Evolutionary conservation across 2,888 invertebrate species (phyloP), one percentile per base, ranked within the genome.

Genomic region (Rosalia funebris): DNA sequence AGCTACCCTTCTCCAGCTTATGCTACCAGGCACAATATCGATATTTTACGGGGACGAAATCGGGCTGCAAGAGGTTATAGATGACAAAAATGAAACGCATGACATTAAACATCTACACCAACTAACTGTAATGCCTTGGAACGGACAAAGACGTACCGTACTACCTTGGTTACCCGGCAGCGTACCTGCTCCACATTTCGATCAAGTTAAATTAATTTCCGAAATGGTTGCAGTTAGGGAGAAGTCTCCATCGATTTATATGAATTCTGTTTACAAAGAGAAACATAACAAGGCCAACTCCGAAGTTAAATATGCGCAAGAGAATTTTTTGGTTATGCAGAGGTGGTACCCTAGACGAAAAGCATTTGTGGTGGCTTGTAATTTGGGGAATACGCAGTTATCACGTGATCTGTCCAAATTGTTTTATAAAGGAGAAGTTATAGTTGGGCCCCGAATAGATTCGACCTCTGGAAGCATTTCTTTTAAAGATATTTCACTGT

Each of bases 21-120:
- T 91, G 82, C 83, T 97, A 34, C 96, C 96, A 0, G 97, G 91
- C 1, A 93, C 95, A 0, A 88, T 94, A 0, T 91, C 89, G 69
- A 88, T 95, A 71, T 94, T 95, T 81, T 96, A 96, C 79, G 96
- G 96, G 0, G 95, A 96, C 79, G 96, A 96, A 84, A 88, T 96
- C 63, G 91, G 90, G 1, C 82, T 93, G 67, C 83, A 84, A 44
- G 87, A 89, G 66, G 76, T 86, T 1, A 75, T 83, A 37, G 86
- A 87, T 71, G 81, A 85, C 2, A 83, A 87, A 67, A 83, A 83
- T 53, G 88, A 89, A 72, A 84, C 85, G 58, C 83, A 83, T 63
- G 86, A 87, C 71, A 83, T 86, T 32, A 83, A 84, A 68, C 86
- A 89, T 74, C 78, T 90, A 10, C 88, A 89, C 69, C 90, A 92